Evolutionary conservation across 2,888 invertebrate species (phyloP), one percentile per base, ranked within the genome.

Genomic region (Pammene aurita): DNA sequence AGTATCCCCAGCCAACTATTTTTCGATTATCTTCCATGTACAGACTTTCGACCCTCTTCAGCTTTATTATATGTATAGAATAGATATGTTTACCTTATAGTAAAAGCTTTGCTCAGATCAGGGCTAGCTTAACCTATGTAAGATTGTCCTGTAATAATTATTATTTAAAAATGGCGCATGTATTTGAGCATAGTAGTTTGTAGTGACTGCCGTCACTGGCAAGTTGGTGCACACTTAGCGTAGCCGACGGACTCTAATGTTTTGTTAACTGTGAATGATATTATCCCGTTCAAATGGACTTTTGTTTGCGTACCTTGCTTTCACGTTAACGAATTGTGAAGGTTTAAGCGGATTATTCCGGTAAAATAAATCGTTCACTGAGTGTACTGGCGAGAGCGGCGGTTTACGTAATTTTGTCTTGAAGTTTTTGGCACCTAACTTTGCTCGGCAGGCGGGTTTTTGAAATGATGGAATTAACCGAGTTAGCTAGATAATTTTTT

Each of bases 301-400:
- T 82, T 79, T 81, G 78, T 80, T 80, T 80, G 76, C 74, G 52
- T 73, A 77, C 78, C 77, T 75, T 74, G 73, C 77, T 77, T 77
- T 77, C 73, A 75, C 77, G 77, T 76, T 77, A 80, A 78, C 79
- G 78, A 75, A 77, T 79, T 78, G 78, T 75, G 72, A 79, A 73
- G 72, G 76, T 46, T 74, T 80, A 78, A 78, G 75, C 74, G 78
- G 80, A 80, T 80, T 80, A 77, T 77, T 76, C 70, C 74, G 73
- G 72, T 72, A 67, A 79, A 78, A 79, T 79, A 78, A 81, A 80
- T 78, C 74, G 75, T 71, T 74, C 72, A 72, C 67, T 73, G 67
- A 73, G 73, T 73, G 66, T 71, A 70, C 70, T 70, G 70, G 70
- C 68, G 67, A 72, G 62, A 58, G 69, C 73, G 75, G 6, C 14